A percentile compares a stretch with the other conserved stretches of the same genome.
Evolutionary conservation across 2,888 invertebrate genomes (phyloP).

Genomic region (Branchellion lobata): DNA sequence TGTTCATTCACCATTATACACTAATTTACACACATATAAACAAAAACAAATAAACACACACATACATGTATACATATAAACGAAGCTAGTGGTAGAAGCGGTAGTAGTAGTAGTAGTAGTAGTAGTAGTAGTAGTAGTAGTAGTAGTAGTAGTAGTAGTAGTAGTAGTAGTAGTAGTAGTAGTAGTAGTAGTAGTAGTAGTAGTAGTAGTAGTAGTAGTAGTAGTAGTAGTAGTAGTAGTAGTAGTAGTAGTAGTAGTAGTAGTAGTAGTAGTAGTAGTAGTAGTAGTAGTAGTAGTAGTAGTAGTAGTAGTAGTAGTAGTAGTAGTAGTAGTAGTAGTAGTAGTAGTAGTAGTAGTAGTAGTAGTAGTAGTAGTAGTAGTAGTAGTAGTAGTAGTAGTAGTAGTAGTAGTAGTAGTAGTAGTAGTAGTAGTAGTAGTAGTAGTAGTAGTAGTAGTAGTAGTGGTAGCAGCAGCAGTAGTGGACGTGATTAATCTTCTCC

Average conservation of each 20-base stretch:
- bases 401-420: conserved; percentile 20
- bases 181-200: no score
- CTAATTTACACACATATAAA: no score
- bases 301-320: not conserved
- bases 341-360: conserved; percentile 21
- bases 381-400: conserved; percentile 21
- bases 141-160: no score
- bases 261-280: conserved; percentile 15
- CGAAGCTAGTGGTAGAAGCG: conserved; percentile 4
- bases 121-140: not conserved
- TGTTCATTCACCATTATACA: no score
- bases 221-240: not conserved
- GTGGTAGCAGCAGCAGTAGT: conserved; percentile 15
- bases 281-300: conserved; percentile 10
- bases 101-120: conserved; percentile 8
- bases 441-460: conserved; percentile 26
- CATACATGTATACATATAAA: no score
- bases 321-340: conserved; percentile 10
- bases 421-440: conserved; percentile 21
- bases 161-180: no score
- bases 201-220: no score
- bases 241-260: conserved; percentile 23
- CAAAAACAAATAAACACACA: no score
- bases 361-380: conserved; percentile 27
- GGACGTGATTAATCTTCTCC: no score